Conservation (phyloP, 2,888 invertebrate species). For the Lochmaea capreae region DNA sequence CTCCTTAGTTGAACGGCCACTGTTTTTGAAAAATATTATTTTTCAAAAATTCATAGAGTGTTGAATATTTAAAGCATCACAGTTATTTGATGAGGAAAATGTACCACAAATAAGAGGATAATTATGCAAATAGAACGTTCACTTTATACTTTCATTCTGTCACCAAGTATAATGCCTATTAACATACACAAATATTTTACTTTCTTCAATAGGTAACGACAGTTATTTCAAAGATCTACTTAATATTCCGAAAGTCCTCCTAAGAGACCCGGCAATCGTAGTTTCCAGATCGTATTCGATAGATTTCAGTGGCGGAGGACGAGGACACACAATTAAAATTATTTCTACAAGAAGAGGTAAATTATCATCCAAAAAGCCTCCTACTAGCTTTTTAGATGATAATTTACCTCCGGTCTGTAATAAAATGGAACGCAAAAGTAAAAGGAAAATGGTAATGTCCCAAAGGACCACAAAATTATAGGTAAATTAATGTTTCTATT, state of each 20-base stretch:
- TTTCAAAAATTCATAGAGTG: too few species aligned
- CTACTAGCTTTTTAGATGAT: background rate
- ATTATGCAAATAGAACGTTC: conserved; percentile 1
- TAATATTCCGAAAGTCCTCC: conserved; percentile 10
- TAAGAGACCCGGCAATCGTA: conserved; percentile 4
- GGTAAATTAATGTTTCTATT: conserved; percentile 4
- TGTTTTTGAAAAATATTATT: too few species aligned
- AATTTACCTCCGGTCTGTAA: background rate
- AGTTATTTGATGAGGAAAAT: background rate
- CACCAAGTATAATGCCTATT: conserved; percentile 6
- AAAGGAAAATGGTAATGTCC: background rate
- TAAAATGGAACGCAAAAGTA: background rate
- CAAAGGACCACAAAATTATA: conserved; percentile 4
- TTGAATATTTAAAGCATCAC: too few species aligned
- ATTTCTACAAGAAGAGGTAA: background rate
- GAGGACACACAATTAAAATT: background rate
- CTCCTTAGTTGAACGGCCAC: too few species aligned
- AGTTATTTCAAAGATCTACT: conserved; percentile 8
- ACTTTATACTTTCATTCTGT: conserved; percentile 15
- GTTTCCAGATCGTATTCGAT: conserved; percentile 7
- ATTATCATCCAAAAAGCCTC: too few species aligned
- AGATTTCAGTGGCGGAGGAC: conserved; percentile 1
- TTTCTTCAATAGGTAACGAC: conserved; percentile 12
- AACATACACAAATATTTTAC: conserved; percentile 22
- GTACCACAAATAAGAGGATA: background rate